phyloP scores from a whole-genome alignment of 2,888 invertebrate genomes.

The Tenthredo distinguenda region DNA sequence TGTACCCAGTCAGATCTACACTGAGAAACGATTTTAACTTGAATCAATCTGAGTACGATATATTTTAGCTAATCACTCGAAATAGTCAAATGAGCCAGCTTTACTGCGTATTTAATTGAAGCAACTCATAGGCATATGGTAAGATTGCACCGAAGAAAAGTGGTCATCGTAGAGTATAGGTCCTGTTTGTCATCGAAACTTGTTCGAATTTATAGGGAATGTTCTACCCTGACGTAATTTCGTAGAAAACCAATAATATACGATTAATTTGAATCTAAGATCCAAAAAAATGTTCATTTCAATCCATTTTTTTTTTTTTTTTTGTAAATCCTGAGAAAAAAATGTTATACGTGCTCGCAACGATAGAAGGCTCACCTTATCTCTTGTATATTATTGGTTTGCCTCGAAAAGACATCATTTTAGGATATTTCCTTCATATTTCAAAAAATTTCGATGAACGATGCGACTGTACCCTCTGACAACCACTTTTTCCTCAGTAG shows the following conservation, averaged over 20 bases:
- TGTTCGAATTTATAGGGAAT: neutral
- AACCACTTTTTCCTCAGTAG: too few species aligned
- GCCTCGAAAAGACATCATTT: too few species aligned
- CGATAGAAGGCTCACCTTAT: neutral
- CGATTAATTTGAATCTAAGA: neutral
- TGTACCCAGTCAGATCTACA: neutral
- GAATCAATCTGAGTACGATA: neutral
- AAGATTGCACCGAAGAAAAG: too few species aligned
- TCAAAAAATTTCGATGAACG: neutral
- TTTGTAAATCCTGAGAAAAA: neutral
- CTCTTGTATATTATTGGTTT: too few species aligned
- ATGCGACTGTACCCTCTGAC: neutral
- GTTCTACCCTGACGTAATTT: too few species aligned
- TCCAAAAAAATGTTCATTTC: neutral
- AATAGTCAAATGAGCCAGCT: neutral
- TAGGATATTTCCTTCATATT: too few species aligned
- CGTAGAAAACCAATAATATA: neutral
- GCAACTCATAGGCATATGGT: neutral
- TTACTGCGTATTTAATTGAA: neutral
- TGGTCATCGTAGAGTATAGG: too few species aligned
- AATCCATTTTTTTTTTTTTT: neutral
- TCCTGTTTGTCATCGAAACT: neutral
- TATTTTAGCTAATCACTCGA: neutral
- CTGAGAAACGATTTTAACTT: neutral
- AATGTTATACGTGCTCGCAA: neutral